phyloP scores from a whole-genome alignment of 2,113 vertebrate genomes.

The Odontophorus gujanensis region DNA sequence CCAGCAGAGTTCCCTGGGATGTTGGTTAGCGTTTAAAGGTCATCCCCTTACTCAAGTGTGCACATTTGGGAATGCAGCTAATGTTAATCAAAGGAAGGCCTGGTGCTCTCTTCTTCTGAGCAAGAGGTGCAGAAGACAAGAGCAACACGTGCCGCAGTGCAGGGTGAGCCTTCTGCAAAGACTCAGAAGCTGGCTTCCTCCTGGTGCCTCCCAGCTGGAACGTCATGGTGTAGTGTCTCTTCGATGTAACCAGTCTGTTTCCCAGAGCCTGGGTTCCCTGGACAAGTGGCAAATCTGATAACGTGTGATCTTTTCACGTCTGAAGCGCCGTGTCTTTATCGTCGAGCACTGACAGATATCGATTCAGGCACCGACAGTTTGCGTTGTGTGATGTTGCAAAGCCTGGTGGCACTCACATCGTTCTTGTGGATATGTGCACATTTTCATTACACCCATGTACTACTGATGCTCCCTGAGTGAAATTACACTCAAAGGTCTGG shows the following conservation, averaged over 20 bases:
- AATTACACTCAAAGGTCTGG: slow-evolving; percentile 6
- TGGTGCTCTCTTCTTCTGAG: slow-evolving; percentile 23
- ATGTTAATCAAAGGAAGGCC: slow-evolving; percentile 27
- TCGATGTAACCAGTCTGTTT: not conserved
- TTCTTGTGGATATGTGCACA: not conserved
- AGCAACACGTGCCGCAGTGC: slow-evolving; percentile 15
- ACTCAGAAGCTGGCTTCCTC: not conserved
- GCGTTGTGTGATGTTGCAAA: not conserved
- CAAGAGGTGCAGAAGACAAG: slow-evolving; percentile 32
- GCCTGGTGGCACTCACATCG: not conserved
- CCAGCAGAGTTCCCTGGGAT: not conserved
- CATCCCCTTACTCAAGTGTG: not conserved
- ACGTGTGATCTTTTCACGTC: slow-evolving; percentile 12
- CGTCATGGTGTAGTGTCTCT: not conserved
- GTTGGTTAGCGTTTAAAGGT: not conserved
- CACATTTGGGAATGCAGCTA: slow-evolving; percentile 56
- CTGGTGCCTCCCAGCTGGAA: not conserved
- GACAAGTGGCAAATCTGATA: slow-evolving; percentile 17
- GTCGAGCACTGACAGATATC: slow-evolving; percentile 6
- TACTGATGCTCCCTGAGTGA: not conserved
- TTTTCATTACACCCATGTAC: not conserved
- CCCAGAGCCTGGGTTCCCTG: not conserved
- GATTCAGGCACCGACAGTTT: slow-evolving; percentile 24
- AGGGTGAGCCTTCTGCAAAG: not conserved
- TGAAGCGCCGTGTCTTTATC: slow-evolving; percentile 26